Evolutionary conservation across 2,888 invertebrate species (phyloP).

Genomic region (Eremobia ochroleuca): DNA sequence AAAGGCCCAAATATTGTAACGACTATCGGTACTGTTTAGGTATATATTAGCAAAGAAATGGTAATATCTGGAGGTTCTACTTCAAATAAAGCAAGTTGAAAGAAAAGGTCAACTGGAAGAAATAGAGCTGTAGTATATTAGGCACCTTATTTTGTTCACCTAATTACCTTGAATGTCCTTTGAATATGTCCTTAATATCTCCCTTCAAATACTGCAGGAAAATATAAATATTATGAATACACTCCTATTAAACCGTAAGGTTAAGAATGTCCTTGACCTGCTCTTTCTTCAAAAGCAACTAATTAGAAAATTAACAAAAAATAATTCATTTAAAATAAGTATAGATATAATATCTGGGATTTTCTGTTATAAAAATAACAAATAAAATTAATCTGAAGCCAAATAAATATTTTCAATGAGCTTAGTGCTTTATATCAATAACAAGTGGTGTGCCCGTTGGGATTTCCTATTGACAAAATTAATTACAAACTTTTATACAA

Average conservation of each 20-base stretch:
- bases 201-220: background rate
- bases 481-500: background rate
- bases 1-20: background rate
- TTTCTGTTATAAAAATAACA: background rate
- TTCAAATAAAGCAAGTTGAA: background rate
- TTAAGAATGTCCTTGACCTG: no score
- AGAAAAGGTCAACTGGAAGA: background rate
- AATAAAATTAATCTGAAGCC: background rate
- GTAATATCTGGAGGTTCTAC: background rate
- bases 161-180: background rate
- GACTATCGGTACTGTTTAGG: background rate
- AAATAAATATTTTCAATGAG: slow-evolving; percentile 9
- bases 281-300: background rate
- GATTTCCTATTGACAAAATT: background rate
- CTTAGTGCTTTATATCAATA: background rate
- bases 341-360: background rate
- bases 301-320: background rate
- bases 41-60: background rate
- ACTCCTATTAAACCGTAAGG: background rate
- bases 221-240: background rate
- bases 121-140: background rate
- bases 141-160: background rate
- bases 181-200: background rate
- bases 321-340: background rate
- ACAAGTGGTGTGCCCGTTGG: background rate